A percentile compares a stretch with the other conserved stretches of the same genome.
Evolutionary conservation across 2,113 vertebrate genomes (phyloP).

Genomic region (Dermatemys mawii): DNA sequence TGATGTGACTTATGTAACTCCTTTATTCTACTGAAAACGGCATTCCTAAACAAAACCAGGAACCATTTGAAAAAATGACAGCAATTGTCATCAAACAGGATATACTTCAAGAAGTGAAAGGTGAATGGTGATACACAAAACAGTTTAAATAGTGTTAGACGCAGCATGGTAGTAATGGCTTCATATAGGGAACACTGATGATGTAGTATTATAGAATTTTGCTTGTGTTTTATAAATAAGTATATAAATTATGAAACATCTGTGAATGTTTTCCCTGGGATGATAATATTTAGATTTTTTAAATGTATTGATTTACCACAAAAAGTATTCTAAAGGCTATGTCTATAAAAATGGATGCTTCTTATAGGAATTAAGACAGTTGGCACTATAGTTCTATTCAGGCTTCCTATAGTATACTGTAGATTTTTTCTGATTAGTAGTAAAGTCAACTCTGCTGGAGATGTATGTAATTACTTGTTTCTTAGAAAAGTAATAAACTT

Average conservation of each 20-base stretch:
- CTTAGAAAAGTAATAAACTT: slow-evolving; percentile 23
- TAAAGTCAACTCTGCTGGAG: background rate
- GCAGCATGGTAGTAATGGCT: background rate
- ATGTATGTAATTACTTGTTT: slow-evolving; percentile 20
- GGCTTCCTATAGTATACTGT: background rate
- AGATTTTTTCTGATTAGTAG: background rate
- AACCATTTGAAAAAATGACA: slow-evolving; percentile 35
- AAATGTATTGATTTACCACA: background rate
- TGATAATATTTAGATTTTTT: background rate
- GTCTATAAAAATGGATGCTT: background rate
- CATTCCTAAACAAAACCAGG: slow-evolving; percentile 48
- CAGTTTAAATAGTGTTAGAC: background rate
- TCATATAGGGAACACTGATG: background rate
- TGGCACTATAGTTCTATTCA: background rate
- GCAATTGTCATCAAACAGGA: slow-evolving; percentile 24
- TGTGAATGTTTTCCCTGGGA: background rate
- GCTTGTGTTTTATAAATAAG: background rate
- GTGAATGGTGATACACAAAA: background rate
- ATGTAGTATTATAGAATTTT: background rate
- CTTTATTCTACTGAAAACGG: slow-evolving; percentile 45
- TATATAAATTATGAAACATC: background rate
- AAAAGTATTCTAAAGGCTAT: background rate
- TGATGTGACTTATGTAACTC: background rate
- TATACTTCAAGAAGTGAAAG: slow-evolving; percentile 33
- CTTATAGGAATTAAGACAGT: background rate